Percentiles rank a stretch among this genome's conserved stretches.
These are phyloP conservation scores for Triplophysa dalaica DNA, from an alignment of 2,113 vertebrate species.

Conservation along the genomic window DNA sequence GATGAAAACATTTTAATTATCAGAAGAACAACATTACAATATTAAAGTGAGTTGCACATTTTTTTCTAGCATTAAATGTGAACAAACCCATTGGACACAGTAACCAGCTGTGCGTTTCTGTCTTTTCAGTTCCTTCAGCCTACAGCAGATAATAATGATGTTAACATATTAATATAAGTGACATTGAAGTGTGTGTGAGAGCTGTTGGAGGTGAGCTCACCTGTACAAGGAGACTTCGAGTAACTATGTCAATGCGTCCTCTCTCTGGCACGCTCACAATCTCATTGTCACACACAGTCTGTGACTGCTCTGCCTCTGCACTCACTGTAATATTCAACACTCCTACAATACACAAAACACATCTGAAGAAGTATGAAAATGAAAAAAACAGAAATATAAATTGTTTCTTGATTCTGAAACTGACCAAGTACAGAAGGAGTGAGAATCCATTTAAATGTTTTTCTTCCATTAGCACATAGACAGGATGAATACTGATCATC, in stretches of 20 bases:
- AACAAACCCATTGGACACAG: conserved; percentile 71
- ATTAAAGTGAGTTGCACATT: too few species aligned
- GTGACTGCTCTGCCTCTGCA: conserved; percentile 73
- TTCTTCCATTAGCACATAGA: conserved; percentile 67
- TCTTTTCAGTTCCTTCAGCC: conserved; percentile 75
- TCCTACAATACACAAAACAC: conserved; percentile 61
- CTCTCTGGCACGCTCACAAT: conserved; percentile 73
- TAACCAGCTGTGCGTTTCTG: conserved; percentile 67
- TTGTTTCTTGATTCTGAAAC: neutral
- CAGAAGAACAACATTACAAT: too few species aligned
- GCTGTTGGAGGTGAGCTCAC: conserved; percentile 57
- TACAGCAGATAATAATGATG: conserved; percentile 42
- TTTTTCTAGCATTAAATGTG: neutral
- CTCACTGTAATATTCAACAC: conserved; percentile 74
- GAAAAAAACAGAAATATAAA: too few species aligned
- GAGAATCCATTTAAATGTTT: conserved; percentile 71
- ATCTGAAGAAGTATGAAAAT: too few species aligned
- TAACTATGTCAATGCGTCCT: conserved; percentile 76
- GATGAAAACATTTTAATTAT: neutral
- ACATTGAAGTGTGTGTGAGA: neutral
- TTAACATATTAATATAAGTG: neutral
- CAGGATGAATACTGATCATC: conserved; percentile 69
- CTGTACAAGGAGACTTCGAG: conserved; percentile 77
- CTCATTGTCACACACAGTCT: conserved; percentile 69
- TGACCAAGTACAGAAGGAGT: conserved; percentile 73